Base-by-base conservation (phyloP, 1,140 invertebrate species). In the Armadillidium nasatum region DNA sequence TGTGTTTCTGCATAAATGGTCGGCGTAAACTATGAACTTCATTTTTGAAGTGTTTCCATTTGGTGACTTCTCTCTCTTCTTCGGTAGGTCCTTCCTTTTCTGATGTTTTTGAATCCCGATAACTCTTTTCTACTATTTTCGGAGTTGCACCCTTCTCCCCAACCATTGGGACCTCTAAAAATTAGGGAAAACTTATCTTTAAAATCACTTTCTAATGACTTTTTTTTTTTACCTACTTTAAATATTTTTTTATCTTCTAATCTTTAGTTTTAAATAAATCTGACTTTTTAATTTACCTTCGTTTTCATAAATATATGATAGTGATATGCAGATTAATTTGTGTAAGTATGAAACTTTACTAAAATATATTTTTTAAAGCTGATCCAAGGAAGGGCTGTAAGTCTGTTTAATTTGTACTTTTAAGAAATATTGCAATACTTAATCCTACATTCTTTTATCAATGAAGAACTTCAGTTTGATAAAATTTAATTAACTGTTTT, bases 1-100 rank as follows among this genome's bases (percentile, higher is more conserved):
- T 71, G 43, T 79, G 71, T n/a, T 72, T 69, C 21, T 73, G 74
- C 73, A 79, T 72, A 46, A 76, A 10, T 9, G 60, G 71, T n/a
- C 67, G 70, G 33, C 78, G 73, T 60, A 68, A 79, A 68, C 44
- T 23, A 7, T 60, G 50, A 13, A 60, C 19, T 60, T 19, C 50
- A 13, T 15, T 60, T 60, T 7, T 60, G 11, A 60, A 15, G 50
- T 13, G 19, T 60, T 60, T 60, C 50, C 50, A 60, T 60, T 60
- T 60, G 50, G 11, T 19, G 7, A 60, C 50, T 13, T 60, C 50
- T 60, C 7, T 19, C 11, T 60, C 50, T 60, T 60, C 50, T 1
- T 60, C 7, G 2, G 50, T 2, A 7, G 11, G 19, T 15, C 11
- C 50, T 60, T 60, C 2, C 7, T 60, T 60, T 60, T 60, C 50